Conservation (phyloP, 1,140 invertebrate species). For the Danaus plexippus region DNA sequence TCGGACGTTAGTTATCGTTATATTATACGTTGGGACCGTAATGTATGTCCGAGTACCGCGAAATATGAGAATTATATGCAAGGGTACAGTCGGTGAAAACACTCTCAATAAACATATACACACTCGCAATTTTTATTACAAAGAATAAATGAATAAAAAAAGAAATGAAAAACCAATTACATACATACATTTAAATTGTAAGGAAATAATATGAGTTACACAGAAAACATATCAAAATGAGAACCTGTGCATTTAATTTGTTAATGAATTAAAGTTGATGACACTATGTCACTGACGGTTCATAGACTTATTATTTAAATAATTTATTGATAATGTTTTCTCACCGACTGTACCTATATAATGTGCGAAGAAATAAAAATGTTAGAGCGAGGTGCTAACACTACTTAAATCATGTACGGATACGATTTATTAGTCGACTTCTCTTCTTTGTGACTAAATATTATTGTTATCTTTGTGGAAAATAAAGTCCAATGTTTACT, state of each 20-base stretch:
- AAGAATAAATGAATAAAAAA: too few species aligned
- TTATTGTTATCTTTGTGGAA: conserved; percentile 8
- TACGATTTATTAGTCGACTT: conserved; percentile 21
- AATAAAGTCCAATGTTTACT: too few species aligned
- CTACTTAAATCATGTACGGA: conserved; percentile 29
- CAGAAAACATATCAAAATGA: too few species aligned
- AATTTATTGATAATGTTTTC: conserved; percentile 5
- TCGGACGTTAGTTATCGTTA: conserved; percentile 41
- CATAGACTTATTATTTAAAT: neutral
- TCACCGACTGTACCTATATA: conserved; percentile 21
- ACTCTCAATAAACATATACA: conserved; percentile 5
- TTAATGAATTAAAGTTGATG: too few species aligned
- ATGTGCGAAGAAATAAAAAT: conserved; percentile 31
- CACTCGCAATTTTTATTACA: too few species aligned
- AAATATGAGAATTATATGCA: conserved; percentile 39
- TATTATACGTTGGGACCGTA: conserved; percentile 37
- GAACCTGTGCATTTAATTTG: too few species aligned
- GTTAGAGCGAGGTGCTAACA: conserved; percentile 32
- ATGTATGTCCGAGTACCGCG: conserved; percentile 32
- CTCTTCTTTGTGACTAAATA: conserved; percentile 7
- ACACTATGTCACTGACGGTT: too few species aligned
- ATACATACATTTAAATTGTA: too few species aligned
- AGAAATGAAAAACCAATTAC: too few species aligned
- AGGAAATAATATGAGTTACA: too few species aligned
- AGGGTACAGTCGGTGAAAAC: conserved; percentile 24